phyloP scores from a whole-genome alignment of 2,888 invertebrate genomes.

The Cybosia mesomella region DNA sequence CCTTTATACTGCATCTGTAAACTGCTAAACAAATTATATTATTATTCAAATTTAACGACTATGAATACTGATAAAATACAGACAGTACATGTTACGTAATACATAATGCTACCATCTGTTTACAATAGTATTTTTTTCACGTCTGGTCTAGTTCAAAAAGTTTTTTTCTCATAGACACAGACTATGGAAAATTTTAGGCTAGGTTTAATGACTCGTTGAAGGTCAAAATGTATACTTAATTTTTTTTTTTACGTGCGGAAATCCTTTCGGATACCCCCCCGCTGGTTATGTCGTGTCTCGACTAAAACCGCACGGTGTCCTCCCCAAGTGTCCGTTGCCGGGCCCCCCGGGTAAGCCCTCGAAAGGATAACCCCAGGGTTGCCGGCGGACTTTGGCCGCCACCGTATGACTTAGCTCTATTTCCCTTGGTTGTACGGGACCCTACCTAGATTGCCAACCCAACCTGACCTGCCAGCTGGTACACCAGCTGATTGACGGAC shows the following conservation, averaged over 20 bases:
- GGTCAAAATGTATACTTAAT: not conserved
- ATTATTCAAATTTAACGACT: not conserved
- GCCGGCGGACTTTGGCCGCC: too few relatives aligned
- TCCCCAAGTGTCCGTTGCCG: too few relatives aligned
- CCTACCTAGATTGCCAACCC: too few relatives aligned
- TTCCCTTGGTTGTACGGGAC: too few relatives aligned
- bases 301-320: too few relatives aligned
- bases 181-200: not conserved
- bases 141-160: slow-evolving; percentile 16
- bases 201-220: slow-evolving; percentile 1
- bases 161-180: slow-evolving; percentile 13
- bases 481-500: too few relatives aligned
- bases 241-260: not conserved
- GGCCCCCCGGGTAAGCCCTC: too few relatives aligned
- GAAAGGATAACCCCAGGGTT: too few relatives aligned
- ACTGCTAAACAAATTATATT: not conserved
- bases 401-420: too few relatives aligned
- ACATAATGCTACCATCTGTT: slow-evolving; percentile 34
- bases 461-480: too few relatives aligned
- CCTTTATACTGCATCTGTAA: not conserved
- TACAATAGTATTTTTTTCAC: slow-evolving; percentile 27
- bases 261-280: too few relatives aligned
- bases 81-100: slow-evolving; percentile 11
- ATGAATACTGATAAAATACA: not conserved
- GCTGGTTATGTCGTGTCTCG: too few relatives aligned